These are phyloP conservation scores for Turdus rufiventris DNA, from an alignment of 2,113 vertebrate species.

Conservation along the genomic window DNA sequence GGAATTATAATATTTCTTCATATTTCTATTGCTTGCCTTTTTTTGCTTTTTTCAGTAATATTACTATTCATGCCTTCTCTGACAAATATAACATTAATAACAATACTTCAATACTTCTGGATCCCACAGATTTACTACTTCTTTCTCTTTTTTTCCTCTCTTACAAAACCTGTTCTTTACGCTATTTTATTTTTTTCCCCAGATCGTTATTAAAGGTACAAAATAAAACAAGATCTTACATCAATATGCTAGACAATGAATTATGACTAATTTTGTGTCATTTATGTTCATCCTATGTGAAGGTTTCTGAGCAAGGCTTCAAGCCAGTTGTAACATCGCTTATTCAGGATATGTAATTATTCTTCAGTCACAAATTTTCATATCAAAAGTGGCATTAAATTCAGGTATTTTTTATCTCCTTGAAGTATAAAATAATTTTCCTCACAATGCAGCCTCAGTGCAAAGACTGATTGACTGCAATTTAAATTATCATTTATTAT, in stretches of 20 bases:
- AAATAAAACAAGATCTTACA: not conserved
- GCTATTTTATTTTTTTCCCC: not conserved
- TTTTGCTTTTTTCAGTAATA: not conserved
- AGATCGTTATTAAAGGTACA: not conserved
- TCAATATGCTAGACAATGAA: not conserved
- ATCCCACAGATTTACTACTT: not conserved
- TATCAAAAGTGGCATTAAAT: not conserved
- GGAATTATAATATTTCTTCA: not conserved
- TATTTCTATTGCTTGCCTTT: not conserved
- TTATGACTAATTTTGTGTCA: not conserved
- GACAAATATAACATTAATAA: not conserved
- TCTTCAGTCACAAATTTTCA: not conserved
- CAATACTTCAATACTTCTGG: not conserved
- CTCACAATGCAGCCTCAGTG: not conserved
- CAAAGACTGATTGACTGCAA: not conserved
- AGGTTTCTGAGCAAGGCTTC: not conserved
- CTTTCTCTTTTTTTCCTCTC: not conserved
- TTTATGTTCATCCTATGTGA: not conserved
- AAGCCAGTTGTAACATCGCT: not conserved
- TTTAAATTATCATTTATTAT: not conserved
- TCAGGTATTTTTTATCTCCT: not conserved
- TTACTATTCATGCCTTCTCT: not conserved
- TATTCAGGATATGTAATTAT: not conserved
- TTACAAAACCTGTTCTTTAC: not conserved
- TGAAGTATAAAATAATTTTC: not conserved